Base-by-base conservation (phyloP, 2,113 vertebrate genomes). In the Calyptomena viridis region DNA sequence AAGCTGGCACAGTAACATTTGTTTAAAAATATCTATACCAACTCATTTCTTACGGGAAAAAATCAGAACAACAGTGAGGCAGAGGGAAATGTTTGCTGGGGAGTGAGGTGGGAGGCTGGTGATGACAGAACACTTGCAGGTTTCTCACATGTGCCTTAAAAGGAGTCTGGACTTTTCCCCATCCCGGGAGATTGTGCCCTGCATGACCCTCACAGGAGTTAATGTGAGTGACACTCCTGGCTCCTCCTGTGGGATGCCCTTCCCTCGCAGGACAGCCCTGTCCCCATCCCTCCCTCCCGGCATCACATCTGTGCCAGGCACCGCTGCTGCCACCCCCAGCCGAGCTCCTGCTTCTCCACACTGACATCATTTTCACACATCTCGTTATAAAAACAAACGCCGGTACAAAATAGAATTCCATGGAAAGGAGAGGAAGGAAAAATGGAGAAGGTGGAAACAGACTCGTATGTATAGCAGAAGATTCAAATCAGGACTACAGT, bases 311-410 rank as follows among this genome's bases (percentile, higher is more conserved):
- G 69, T 55, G 44, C 74, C 39, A 37, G 42, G 49, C 33, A 3
- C 14, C 3, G 40, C 47, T 46, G 14, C 28, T 50, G 58, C 35
- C 31, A 59, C 56, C 23, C 49, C 59, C 63, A 10, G 21, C 22
- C 1, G 1, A 67, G 33, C 2, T 21, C 27, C 50, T 40, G 0
- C 40, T 68, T 37, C 40, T 42, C 33, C 19, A 37, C 11, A 9
- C 9, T 53, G 20, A 21, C 13, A 2, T 9, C 7, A 25, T 58
- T 78, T 40, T 30, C 31, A 76, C 12, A 78, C 3, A 1, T 16
- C 40, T 1, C 6, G 3, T 18, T 25, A 47, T 5, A 47, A 73
- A 93, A 90, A 14, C 2, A 82, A 82, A 47, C 28, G 52, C 44
- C 11, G 23, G 16, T 11, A 74, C 13, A n/a, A 69, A 81, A 46